phyloP scores from a whole-genome alignment of 1,140 invertebrate genomes.

The Eriosoma lanigerum region DNA sequence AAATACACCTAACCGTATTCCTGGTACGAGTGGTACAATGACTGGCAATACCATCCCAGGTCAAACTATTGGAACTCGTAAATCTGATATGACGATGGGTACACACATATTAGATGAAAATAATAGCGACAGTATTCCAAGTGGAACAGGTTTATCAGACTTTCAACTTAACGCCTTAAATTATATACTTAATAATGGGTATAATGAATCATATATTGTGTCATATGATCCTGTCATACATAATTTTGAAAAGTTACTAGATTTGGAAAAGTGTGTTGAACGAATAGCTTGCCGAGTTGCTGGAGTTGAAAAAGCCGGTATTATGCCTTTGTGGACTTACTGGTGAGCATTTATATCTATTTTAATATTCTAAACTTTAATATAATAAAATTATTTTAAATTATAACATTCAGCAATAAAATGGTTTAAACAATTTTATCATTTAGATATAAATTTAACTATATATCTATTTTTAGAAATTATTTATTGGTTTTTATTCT shows the following conservation, averaged over 20 bases:
- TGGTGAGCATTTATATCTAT: conserved; percentile 31
- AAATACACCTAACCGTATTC: not conserved
- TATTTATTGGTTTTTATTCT: no score
- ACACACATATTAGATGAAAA: not conserved
- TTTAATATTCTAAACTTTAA: not conserved
- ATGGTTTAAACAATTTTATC: no score
- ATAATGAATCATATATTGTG: not conserved
- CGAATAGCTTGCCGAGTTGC: conserved; percentile 51
- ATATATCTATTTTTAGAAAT: no score
- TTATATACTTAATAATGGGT: not conserved
- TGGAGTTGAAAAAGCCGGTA: conserved; percentile 8
- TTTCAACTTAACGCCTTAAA: not conserved
- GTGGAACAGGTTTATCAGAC: not conserved
- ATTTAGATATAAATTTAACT: no score
- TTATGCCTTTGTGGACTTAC: conserved; percentile 28
- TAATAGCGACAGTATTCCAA: no score
- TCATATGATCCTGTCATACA: not conserved
- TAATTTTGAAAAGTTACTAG: conserved; percentile 21
- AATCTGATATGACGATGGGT: not conserved
- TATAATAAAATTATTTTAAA: not conserved
- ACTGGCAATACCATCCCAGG: not conserved
- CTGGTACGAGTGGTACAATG: not conserved
- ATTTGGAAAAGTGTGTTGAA: conserved; percentile 52
- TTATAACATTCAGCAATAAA: no score
- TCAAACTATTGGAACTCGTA: not conserved